A percentile compares a stretch with the other conserved stretches of the same genome.
Evolutionary conservation across 2,797 vertebrate genomes (phyloP).

Genomic region (Euphonia xanthogaster): DNA sequence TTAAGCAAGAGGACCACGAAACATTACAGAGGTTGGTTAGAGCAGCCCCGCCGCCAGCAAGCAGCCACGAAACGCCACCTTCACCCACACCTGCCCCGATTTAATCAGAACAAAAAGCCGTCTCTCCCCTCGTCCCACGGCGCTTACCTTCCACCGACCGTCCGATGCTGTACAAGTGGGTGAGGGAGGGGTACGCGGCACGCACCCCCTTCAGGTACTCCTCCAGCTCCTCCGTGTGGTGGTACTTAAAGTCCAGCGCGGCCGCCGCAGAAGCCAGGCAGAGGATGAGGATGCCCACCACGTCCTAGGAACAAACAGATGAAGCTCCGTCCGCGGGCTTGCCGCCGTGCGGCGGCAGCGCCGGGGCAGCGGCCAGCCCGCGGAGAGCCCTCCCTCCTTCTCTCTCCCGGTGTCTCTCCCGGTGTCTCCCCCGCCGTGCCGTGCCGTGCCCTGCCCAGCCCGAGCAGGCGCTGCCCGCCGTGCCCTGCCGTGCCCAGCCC

Average conservation of each 20-base stretch:
- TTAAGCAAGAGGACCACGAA: not conserved
- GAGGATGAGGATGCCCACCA: conserved; percentile 38
- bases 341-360: not conserved
- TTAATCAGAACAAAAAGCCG: not conserved
- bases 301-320: conserved; percentile 7
- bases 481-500: not conserved
- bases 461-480: not conserved
- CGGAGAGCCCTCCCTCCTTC: not conserved
- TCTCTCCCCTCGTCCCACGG: rapidly evolving
- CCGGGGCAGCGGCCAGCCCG: not conserved
- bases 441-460: too few relatives aligned
- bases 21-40: not conserved
- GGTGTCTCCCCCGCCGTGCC: not conserved
- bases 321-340: not conserved
- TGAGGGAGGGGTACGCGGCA: conserved; percentile 55
- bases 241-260: conserved; percentile 74
- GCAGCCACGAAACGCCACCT: not conserved
- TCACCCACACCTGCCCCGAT: rapidly evolving
- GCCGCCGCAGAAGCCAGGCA: conserved; percentile 27
- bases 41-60: not conserved
- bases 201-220: conserved; percentile 64
- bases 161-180: conserved; percentile 77
- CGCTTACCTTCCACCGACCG: conserved; percentile 76
- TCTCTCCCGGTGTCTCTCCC: rapidly evolving
- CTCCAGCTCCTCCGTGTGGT: conserved; percentile 68